A percentile compares a stretch with the other conserved stretches of the same genome.
Evolutionary conservation across 2,113 vertebrate genomes (phyloP).

Genomic region (Pangasianodon gigas): DNA sequence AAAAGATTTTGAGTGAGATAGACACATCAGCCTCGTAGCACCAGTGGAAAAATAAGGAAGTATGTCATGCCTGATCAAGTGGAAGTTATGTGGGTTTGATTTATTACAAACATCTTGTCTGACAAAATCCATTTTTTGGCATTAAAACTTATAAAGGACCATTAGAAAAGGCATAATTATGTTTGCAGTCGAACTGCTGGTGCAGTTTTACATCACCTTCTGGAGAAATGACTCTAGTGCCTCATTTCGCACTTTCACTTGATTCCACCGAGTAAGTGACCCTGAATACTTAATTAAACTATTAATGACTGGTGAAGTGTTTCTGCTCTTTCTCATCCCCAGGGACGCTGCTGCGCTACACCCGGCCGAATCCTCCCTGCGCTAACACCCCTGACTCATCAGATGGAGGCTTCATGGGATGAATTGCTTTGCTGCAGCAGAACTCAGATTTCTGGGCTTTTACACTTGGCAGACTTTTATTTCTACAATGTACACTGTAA

Average conservation of each 20-base stretch:
- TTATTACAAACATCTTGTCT: too few species aligned
- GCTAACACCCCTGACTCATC: neutral
- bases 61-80: neutral
- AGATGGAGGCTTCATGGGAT: neutral
- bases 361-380: neutral
- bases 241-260: neutral
- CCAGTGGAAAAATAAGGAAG: neutral
- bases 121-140: neutral
- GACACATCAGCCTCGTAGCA: too few species aligned
- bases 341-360: neutral
- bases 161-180: neutral
- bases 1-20: neutral
- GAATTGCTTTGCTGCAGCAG: neutral
- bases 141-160: neutral
- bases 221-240: neutral
- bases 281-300: constrained; percentile 25
- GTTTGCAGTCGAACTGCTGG: neutral
- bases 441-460: neutral
- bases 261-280: neutral
- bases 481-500: neutral
- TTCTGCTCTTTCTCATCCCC: neutral
- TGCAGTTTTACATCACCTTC: neutral
- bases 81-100: neutral
- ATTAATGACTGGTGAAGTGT: neutral
- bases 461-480: neutral